Base-by-base conservation (phyloP, 2,888 invertebrate species). In the Cephalotes varians region DNA sequence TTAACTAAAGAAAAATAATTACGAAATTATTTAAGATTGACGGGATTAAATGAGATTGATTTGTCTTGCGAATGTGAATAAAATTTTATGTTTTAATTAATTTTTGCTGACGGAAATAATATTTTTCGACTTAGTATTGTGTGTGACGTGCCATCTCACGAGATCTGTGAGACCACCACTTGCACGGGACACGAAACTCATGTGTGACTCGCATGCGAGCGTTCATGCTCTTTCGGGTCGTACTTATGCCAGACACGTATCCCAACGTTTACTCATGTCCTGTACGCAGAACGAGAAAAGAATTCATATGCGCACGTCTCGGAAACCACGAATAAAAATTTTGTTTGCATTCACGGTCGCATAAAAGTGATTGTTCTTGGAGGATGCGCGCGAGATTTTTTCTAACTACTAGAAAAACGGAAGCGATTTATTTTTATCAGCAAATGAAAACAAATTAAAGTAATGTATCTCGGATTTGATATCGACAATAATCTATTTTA, bases 171-270 rank as follows among this genome's bases (percentile, higher is more conserved):
- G 77, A 69, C 18, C 21, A 40, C 67, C 67, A n/a, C 76, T 76
- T 31, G 51, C 40, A 10, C 62, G 49, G 37, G 51, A 76, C 51
- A 64, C 56, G 25, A 77, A 69, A 58, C 25, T 44, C 44, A 31
- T 56, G 9, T 69, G 44, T 56, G 69, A 58, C 77, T 79, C 18
- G 69, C 31, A 69, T 79, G 69, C 44, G 56, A 69, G 21, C 15
- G 12, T 21, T n/a, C 15, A 0, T 34, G 44, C 40, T 56, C 51
- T 69, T 77, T 77, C 31, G 34, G 54, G 25, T 18, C 37, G 28
- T 73, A 44, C 73, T 72, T 77, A 87, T 89, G 84, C 88, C 49
- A 62, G 73, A 81, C 88, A 87, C 88, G 89, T 87, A 74, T 72
- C 47, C 51, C 74, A 54, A 34, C 60, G 82, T 89, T 87, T 87